These are phyloP conservation scores for Neodiprion lecontei DNA, from an alignment of 1,140 invertebrate species.

Conservation along the genomic window DNA sequence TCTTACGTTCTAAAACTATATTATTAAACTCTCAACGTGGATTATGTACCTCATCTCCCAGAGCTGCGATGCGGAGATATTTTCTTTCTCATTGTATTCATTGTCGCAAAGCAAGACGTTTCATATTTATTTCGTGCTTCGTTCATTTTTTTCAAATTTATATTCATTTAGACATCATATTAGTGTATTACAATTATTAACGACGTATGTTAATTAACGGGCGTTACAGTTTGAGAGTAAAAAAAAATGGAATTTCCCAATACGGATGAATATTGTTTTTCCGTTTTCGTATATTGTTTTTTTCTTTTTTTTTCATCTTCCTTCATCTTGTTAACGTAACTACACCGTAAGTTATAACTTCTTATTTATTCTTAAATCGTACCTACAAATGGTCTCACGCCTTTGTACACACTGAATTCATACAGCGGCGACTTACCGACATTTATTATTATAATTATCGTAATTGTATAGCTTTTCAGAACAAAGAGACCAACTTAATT, in stretches of 20 bases:
- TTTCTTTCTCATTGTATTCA: too few relatives aligned
- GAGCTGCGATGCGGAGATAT: background rate
- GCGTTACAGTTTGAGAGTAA: too few relatives aligned
- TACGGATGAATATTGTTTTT: background rate
- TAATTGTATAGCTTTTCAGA: background rate
- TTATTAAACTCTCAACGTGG: too few relatives aligned
- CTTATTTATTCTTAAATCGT: too few relatives aligned
- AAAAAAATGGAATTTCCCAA: too few relatives aligned
- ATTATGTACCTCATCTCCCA: too few relatives aligned
- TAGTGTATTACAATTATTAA: background rate
- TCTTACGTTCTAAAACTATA: background rate
- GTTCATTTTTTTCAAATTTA: background rate
- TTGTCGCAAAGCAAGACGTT: too few relatives aligned
- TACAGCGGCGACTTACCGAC: background rate
- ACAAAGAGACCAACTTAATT: conserved; percentile 1
- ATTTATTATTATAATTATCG: background rate
- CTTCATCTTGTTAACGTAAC: too few relatives aligned
- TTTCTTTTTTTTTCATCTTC: background rate
- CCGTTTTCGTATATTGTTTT: background rate
- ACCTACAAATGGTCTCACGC: background rate
- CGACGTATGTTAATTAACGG: too few relatives aligned
- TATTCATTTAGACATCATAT: background rate
- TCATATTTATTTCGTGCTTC: background rate
- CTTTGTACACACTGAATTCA: conserved; percentile 4
- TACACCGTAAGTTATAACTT: too few relatives aligned